These are phyloP conservation scores for Distichodus sexfasciatus DNA, from an alignment of 2,797 vertebrate genomes.

Conservation along the genomic window DNA sequence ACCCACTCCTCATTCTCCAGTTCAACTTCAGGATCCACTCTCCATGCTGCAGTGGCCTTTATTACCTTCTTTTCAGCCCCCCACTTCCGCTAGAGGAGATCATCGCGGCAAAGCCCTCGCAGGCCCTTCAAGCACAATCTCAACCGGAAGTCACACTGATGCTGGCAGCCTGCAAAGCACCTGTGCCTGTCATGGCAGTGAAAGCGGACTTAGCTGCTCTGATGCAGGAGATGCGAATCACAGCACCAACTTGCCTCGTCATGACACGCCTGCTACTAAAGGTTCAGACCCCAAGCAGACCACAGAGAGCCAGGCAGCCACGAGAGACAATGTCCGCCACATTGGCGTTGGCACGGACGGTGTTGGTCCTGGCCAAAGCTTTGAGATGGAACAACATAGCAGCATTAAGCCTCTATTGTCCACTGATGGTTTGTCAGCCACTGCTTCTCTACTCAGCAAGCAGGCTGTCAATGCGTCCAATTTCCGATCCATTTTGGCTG, in stretches of 20 bases:
- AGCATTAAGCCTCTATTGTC: conserved; percentile 71
- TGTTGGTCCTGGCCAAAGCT: conserved; percentile 30
- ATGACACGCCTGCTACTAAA: conserved; percentile 56
- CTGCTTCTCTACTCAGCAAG: conserved; percentile 74
- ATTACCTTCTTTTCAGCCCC: conserved; percentile 64
- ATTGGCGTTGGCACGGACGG: conserved; percentile 60
- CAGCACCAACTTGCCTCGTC: conserved; percentile 45
- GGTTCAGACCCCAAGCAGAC: conserved; percentile 66
- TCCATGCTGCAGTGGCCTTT: conserved; percentile 57
- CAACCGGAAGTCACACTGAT: conserved; percentile 38
- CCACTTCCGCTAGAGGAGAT: conserved; percentile 25
- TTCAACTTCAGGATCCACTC: conserved; percentile 60
- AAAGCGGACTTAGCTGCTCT: conserved; percentile 49
- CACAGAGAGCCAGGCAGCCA: conserved; percentile 56
- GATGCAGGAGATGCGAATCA: conserved; percentile 53
- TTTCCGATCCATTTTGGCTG: conserved; percentile 76
- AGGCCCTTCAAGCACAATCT: conserved; percentile 40
- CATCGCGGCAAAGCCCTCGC: conserved; percentile 18
- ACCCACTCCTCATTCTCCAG: conserved; percentile 57
- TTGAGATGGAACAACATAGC: conserved; percentile 31
- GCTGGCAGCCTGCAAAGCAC: conserved; percentile 44
- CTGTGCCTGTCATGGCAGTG: conserved; percentile 45
- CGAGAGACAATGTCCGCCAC: conserved; percentile 68
- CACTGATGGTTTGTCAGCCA: conserved; percentile 75
- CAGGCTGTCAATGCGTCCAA: conserved; percentile 78